A percentile compares a stretch with the other conserved stretches of the same genome.
Conservation (phyloP, 2,888 invertebrate genomes). For the Drosophila nigricruria region DNA sequence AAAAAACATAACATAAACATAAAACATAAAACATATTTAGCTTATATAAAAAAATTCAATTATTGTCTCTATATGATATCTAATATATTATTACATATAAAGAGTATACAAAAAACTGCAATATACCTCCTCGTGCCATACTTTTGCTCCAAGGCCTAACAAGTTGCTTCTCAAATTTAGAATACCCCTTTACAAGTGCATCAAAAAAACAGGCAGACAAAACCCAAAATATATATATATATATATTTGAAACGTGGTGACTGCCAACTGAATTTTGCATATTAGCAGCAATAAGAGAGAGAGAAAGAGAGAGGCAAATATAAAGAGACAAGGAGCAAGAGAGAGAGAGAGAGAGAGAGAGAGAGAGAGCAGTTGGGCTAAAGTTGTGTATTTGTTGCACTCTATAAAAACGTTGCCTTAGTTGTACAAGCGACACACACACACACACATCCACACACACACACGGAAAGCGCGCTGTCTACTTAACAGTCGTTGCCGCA, state of each 20-base stretch:
- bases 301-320: slow-evolving; percentile 1
- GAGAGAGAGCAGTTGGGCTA: slow-evolving; percentile 1
- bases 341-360: not conserved
- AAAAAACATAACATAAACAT: too few relatives aligned
- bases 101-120: not conserved
- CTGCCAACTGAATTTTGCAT: slow-evolving; percentile 73
- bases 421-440: slow-evolving; percentile 43
- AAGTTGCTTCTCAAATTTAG: not conserved
- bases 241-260: slow-evolving; percentile 45
- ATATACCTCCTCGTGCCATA: not conserved
- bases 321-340: not conserved
- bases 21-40: too few relatives aligned
- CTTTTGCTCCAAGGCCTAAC: not conserved
- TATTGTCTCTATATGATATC: too few relatives aligned
- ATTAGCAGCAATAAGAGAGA: slow-evolving; percentile 47
- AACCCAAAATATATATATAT: slow-evolving; percentile 14
- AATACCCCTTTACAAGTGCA: slow-evolving; percentile 7
- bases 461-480: slow-evolving; percentile 43
- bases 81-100: not conserved
- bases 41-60: too few relatives aligned
- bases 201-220: not conserved
- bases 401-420: slow-evolving; percentile 70
- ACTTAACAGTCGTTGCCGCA: slow-evolving; percentile 47
- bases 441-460: slow-evolving; percentile 1
- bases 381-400: slow-evolving; percentile 46